Evolutionary conservation across 2,113 vertebrate genomes (phyloP).

Genomic region (Dryoscopus gambensis): DNA sequence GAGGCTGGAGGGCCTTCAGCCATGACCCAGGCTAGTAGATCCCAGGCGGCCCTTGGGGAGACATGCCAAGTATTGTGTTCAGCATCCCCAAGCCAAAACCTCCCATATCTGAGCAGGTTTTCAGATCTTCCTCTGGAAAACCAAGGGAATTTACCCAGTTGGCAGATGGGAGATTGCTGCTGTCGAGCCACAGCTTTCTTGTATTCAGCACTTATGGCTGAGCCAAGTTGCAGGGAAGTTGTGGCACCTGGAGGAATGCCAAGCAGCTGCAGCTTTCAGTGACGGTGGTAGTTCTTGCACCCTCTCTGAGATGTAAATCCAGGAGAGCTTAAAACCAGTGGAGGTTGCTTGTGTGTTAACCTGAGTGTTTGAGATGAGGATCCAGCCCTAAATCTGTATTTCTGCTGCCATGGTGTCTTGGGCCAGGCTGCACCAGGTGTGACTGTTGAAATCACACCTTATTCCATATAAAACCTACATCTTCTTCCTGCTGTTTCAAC

Average conservation of each 20-base stretch:
- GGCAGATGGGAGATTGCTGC: not conserved
- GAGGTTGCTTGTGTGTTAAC: not conserved
- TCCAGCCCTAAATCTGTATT: not conserved
- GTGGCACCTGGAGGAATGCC: not conserved
- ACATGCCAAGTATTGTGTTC: accelerated
- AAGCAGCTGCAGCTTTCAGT: accelerated
- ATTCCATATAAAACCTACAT: not conserved
- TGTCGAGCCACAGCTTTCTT: not conserved
- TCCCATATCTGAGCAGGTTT: not conserved
- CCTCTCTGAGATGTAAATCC: not conserved
- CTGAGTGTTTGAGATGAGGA: not conserved
- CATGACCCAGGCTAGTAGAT: not conserved
- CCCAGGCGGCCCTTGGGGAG: not conserved
- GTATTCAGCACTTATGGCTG: not conserved
- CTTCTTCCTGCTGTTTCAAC: not conserved
- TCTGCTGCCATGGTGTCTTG: not conserved
- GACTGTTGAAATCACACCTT: not conserved
- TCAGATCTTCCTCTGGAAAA: not conserved
- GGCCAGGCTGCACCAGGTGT: not conserved
- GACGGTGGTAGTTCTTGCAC: not conserved
- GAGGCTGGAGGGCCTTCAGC: not conserved
- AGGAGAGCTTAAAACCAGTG: not conserved
- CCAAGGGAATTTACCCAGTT: not conserved
- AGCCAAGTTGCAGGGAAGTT: not conserved
- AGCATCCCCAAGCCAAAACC: not conserved